Evolutionary conservation across 35 echinoderm and acorn worm species (phyloP).

Genomic region (Apostichopus californicus): DNA sequence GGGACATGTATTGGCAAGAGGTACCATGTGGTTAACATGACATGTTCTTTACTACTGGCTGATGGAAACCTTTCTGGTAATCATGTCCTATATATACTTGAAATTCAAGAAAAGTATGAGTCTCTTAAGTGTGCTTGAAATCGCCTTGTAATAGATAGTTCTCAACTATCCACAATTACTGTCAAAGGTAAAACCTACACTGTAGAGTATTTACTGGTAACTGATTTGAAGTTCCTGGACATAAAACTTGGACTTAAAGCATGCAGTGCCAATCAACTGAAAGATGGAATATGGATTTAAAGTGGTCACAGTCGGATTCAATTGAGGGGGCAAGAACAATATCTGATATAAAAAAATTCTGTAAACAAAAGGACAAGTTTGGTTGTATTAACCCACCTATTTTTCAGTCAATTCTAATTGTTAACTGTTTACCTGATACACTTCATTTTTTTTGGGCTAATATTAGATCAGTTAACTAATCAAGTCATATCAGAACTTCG

Average conservation of each 20-base stretch:
- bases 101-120: conserved; percentile 32
- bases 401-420: conserved; percentile 56
- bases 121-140: neutral
- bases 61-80: neutral
- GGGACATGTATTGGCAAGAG: conserved; percentile 34
- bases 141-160: neutral
- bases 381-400: conserved; percentile 43
- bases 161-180: neutral
- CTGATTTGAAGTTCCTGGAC: conserved; percentile 30
- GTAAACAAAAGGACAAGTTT: conserved; percentile 35
- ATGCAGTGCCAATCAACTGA: conserved; percentile 8
- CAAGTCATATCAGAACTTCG: conserved; percentile 42
- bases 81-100: neutral
- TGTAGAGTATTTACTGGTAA: conserved; percentile 12
- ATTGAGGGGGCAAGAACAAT: conserved; percentile 47
- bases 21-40: conserved; percentile 47
- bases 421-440: conserved; percentile 43
- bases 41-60: conserved; percentile 7
- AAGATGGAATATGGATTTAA: neutral
- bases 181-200: conserved; percentile 11
- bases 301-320: conserved; percentile 14
- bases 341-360: conserved; percentile 22
- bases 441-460: conserved; percentile 66
- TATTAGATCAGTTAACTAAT: conserved; percentile 61
- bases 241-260: neutral